A percentile compares a stretch with the other conserved stretches of the same genome.
These are phyloP conservation scores for Cheilosia scutellata DNA, from an alignment of 2,888 invertebrate genomes.

Conservation along the genomic window DNA sequence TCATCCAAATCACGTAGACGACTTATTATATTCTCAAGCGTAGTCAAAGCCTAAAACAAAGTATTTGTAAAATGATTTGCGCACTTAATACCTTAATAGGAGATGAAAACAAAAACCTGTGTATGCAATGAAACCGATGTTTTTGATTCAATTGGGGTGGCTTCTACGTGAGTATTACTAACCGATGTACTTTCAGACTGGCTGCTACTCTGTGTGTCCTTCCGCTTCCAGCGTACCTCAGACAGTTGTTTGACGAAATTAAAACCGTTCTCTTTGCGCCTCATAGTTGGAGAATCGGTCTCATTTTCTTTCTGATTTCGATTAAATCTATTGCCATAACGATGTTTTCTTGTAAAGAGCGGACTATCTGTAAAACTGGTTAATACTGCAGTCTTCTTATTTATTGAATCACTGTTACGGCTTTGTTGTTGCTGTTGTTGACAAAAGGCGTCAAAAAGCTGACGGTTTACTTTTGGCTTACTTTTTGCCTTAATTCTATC, in stretches of 20 bases:
- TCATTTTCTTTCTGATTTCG: slow-evolving; percentile 80
- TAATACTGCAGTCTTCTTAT: slow-evolving; percentile 83
- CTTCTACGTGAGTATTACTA: slow-evolving; percentile 79
- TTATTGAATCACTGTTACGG: slow-evolving; percentile 60
- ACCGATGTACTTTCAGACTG: slow-evolving; percentile 43
- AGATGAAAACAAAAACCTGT: slow-evolving; percentile 79
- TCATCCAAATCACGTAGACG: slow-evolving; percentile 86
- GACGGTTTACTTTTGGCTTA: slow-evolving; percentile 62
- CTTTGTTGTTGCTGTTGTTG: slow-evolving; percentile 64
- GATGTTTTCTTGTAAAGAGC: slow-evolving; percentile 84
- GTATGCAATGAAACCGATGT: slow-evolving; percentile 84
- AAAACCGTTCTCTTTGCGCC: slow-evolving; percentile 83
- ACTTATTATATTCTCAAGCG: slow-evolving; percentile 86
- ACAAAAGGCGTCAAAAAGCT: slow-evolving; percentile 73
- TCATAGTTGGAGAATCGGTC: slow-evolving; percentile 81
- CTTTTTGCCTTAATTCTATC: slow-evolving; percentile 42
- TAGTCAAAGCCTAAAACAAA: slow-evolving; percentile 85
- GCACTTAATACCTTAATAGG: background rate
- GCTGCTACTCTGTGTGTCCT: slow-evolving; percentile 78
- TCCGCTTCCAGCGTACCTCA: slow-evolving; percentile 83
- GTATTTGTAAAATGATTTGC: background rate
- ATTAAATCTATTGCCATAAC: slow-evolving; percentile 81
- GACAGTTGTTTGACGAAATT: slow-evolving; percentile 83
- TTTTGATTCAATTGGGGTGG: slow-evolving; percentile 83
- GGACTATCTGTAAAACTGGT: slow-evolving; percentile 84